Percentiles rank a stretch among this genome's conserved stretches.
Conservation (phyloP, 2,888 invertebrate genomes). For the Boloria euphrosyne region DNA sequence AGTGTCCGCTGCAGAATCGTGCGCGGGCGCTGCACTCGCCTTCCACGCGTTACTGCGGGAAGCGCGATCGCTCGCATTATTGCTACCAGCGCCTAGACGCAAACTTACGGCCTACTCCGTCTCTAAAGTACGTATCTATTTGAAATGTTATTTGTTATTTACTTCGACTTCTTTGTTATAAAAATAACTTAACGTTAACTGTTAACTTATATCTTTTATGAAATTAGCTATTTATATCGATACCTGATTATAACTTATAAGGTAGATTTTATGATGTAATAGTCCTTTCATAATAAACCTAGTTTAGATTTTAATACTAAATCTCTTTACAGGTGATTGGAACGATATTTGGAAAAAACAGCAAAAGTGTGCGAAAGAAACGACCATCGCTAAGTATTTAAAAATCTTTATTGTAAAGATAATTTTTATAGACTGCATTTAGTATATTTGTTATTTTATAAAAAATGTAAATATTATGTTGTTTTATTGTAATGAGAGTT, state of each 20-base stretch:
- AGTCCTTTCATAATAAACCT: too few relatives aligned
- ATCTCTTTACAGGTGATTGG: constrained; percentile 82
- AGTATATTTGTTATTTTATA: constrained; percentile 41
- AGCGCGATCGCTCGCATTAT: constrained; percentile 87
- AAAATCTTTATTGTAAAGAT: constrained; percentile 48
- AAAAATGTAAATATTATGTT: constrained; percentile 18
- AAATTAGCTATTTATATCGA: too few relatives aligned
- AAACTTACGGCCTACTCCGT: constrained; percentile 90
- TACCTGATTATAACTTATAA: too few relatives aligned
- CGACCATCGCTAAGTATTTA: constrained; percentile 90
- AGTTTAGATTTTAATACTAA: constrained; percentile 21
- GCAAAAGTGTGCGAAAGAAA: constrained; percentile 89
- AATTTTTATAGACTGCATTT: constrained; percentile 65
- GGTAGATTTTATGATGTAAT: too few relatives aligned
- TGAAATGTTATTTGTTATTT: too few relatives aligned
- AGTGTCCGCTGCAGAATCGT: constrained; percentile 91
- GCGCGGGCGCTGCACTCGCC: constrained; percentile 89
- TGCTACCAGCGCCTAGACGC: constrained; percentile 86
- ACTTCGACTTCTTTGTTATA: too few relatives aligned
- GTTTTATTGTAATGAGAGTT: neutral
- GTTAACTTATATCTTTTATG: too few relatives aligned
- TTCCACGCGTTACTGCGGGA: constrained; percentile 89
- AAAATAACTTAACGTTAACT: too few relatives aligned
- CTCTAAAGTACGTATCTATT: constrained; percentile 81
- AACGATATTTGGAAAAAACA: constrained; percentile 90